Evolutionary conservation across 2,797 vertebrate genomes (phyloP), one percentile per base, ranked within the genome.

Genomic region (Otus scops): DNA sequence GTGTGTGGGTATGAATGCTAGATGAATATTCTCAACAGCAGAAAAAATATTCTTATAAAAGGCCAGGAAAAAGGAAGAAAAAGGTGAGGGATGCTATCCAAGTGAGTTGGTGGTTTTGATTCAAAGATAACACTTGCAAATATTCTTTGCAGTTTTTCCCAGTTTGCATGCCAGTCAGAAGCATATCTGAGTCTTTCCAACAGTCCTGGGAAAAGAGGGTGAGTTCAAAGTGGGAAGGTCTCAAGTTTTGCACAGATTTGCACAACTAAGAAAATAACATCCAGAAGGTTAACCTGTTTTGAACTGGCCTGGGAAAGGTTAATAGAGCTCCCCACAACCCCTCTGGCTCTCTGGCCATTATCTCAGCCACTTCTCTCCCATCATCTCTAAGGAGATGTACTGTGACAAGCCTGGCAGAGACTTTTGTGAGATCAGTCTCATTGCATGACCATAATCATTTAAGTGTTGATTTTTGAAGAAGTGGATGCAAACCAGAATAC

Each of bases 91-190:
- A 48, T 36, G 67, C 50, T 65, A 1, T 54, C 57, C 47, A 76
- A 82, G 63, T 0, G 3, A 64, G 74, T 9, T 38, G 86, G 67
- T 61, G 73, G 47, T 10, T 85, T 89, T 65, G 89, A 91, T 75
- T 73, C 54, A 76, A 75, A 88, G 56, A 34, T 20, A 82, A 85
- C 32, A 8, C 10, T 76, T 57, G 24, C 76, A 94, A 84, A 88
- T 26, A 68, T 7, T 43, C 88, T 60, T 57, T 74, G 50, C 47
- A 7, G 78, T 28, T 68, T 69, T 63, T 65, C 56, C 67, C 74
- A 59, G 67, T 64, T 71, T 27, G 18, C 11, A 6, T 5, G 24
- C 34, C 89, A 81, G 26, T 6, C 57, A 73, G 47, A 47, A 82
- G 32, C 48, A 19, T 15, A 70, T 5, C 60, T 4, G 28, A 79